Conservation (phyloP, 2,888 invertebrate genomes). For the Apamea monoglypha region DNA sequence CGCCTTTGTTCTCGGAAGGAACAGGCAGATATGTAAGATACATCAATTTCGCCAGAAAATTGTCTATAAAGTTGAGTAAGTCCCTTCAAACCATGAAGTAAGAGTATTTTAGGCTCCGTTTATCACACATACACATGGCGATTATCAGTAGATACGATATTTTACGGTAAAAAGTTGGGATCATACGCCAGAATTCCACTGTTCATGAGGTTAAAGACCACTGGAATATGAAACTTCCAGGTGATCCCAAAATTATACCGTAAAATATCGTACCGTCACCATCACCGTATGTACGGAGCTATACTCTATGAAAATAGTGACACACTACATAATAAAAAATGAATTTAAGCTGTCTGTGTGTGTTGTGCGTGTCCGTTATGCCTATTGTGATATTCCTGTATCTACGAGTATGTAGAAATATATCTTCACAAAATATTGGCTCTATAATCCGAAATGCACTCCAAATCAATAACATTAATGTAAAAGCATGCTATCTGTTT, state of each 20-base stretch:
- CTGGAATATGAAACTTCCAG: not conserved
- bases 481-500: slow-evolving; percentile 40
- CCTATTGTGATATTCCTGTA: not conserved
- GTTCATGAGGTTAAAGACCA: not conserved
- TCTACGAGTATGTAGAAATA: no score
- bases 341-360: no score
- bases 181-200: not conserved
- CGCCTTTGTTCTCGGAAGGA: not conserved
- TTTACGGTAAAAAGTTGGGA: not conserved
- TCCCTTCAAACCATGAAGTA: not conserved
- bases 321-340: not conserved
- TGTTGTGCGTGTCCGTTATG: no score
- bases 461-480: slow-evolving; percentile 25
- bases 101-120: not conserved
- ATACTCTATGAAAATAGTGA: not conserved
- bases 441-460: slow-evolving; percentile 11
- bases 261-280: not conserved
- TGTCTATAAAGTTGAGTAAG: not conserved
- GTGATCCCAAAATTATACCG: not conserved
- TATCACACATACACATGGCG: no score
- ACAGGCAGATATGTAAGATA: not conserved
- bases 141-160: not conserved
- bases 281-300: no score
- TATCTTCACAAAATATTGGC: slow-evolving; percentile 17
- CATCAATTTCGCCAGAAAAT: not conserved